A percentile compares a stretch with the other conserved stretches of the same genome.
Conservation (phyloP, 2,888 invertebrate genomes). For the Crocallis elinguaria region DNA sequence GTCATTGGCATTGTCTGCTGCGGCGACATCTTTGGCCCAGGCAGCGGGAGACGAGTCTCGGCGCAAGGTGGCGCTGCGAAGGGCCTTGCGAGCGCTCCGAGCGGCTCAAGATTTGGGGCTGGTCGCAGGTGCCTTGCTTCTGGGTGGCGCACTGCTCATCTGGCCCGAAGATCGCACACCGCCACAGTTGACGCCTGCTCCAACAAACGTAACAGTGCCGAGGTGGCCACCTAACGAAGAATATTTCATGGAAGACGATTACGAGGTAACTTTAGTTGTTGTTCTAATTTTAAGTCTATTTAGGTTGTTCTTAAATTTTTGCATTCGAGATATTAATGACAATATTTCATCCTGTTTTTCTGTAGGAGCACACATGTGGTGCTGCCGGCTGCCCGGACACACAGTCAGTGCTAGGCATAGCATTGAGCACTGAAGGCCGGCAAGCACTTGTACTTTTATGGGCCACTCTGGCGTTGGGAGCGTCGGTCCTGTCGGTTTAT, state of each 20-base stretch:
- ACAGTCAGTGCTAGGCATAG: conserved; percentile 61
- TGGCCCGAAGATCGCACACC: conserved; percentile 76
- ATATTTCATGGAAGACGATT: conserved; percentile 83
- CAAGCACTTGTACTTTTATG: conserved; percentile 65
- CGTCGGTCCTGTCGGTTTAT: conserved; percentile 64
- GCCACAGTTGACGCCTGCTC: conserved; percentile 69
- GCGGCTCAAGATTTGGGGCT: conserved; percentile 78
- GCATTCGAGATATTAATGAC: background rate
- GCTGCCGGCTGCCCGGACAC: conserved; percentile 73
- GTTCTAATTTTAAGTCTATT: background rate
- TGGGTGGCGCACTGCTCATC: conserved; percentile 78
- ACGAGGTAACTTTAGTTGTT: conserved; percentile 70
- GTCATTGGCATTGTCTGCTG: conserved; percentile 83
- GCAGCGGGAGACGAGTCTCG: conserved; percentile 76
- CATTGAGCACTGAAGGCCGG: conserved; percentile 66
- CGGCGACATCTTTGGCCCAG: conserved; percentile 85
- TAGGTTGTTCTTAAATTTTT: background rate
- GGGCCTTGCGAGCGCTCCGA: conserved; percentile 71
- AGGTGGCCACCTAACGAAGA: conserved; percentile 76
- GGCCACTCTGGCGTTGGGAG: conserved; percentile 61
- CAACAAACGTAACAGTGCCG: conserved; percentile 67
- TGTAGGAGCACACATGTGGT: conserved; percentile 70
- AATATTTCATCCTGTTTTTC: background rate
- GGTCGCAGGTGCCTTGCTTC: conserved; percentile 68
- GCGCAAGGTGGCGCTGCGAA: conserved; percentile 66